Percentiles rank a stretch among this genome's conserved stretches.
These are phyloP conservation scores for Threskiornis aethiopicus DNA, from an alignment of 2,797 vertebrate genomes.

Conservation along the genomic window DNA sequence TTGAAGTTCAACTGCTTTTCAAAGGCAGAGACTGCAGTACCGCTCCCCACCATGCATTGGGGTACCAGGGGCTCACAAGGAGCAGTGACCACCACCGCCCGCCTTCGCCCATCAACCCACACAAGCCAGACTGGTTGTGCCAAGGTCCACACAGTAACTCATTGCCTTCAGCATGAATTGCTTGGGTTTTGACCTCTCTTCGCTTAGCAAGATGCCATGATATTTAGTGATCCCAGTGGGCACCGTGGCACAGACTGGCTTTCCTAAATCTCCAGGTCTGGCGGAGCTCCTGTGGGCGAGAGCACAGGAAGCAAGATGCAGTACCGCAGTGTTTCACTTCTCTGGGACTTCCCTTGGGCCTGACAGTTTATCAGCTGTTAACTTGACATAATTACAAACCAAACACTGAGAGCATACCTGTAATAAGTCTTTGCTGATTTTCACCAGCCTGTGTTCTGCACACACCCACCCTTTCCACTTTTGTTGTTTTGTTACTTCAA, in stretches of 20 bases:
- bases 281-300: fast-evolving
- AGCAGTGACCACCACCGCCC: neutral
- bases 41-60: neutral
- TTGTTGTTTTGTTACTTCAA: neutral
- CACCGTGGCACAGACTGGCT: fast-evolving
- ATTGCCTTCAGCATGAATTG: neutral
- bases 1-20: neutral
- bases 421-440: neutral
- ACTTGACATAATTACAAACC: neutral
- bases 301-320: neutral
- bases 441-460: neutral
- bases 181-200: neutral
- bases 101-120: fast-evolving
- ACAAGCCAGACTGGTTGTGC: fast-evolving
- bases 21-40: neutral
- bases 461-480: fast-evolving
- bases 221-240: no score
- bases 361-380: neutral
- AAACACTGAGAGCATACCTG: neutral
- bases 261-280: neutral
- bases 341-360: neutral
- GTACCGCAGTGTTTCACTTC: fast-evolving
- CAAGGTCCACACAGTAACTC: neutral
- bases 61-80: neutral
- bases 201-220: neutral